These are phyloP conservation scores for Dicycla oo DNA, from an alignment of 2,888 invertebrate genomes.

Conservation along the genomic window DNA sequence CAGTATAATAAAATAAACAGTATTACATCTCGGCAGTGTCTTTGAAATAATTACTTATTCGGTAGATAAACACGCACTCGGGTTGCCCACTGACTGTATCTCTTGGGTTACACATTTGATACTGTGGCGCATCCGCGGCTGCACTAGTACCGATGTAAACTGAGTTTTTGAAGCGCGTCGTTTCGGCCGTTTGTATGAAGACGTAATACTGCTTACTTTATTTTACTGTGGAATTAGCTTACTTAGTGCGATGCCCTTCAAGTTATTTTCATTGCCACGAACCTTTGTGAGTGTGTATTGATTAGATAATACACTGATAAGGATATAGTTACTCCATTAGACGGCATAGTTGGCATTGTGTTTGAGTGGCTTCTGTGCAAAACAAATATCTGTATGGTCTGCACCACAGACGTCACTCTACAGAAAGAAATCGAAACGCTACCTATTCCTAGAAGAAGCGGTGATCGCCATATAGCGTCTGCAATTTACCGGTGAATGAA, in stretches of 20 bases:
- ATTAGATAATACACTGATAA: constrained; percentile 29
- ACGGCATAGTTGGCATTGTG: accelerated
- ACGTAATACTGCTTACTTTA: too few relatives aligned
- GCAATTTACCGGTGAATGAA: background rate
- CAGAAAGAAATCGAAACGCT: too few relatives aligned
- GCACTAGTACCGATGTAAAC: too few relatives aligned
- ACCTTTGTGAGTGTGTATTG: constrained; percentile 9
- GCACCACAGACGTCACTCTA: background rate
- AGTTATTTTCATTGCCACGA: constrained; percentile 43
- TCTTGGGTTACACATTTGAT: too few relatives aligned
- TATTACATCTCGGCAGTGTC: too few relatives aligned
- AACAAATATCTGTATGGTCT: background rate
- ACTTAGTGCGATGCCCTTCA: constrained; percentile 40
- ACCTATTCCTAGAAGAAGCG: background rate
- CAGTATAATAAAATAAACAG: too few relatives aligned
- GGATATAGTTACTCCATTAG: background rate
- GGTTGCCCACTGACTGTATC: too few relatives aligned
- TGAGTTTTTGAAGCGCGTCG: too few relatives aligned
- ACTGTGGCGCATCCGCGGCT: too few relatives aligned
- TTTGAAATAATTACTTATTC: too few relatives aligned
- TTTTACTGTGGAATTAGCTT: constrained; percentile 32
- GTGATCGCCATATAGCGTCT: background rate
- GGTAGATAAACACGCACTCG: too few relatives aligned
- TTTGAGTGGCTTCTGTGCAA: background rate
- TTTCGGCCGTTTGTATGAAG: too few relatives aligned